phyloP scores from a whole-genome alignment of 2,797 vertebrate genomes.

The Morelia viridis region DNA sequence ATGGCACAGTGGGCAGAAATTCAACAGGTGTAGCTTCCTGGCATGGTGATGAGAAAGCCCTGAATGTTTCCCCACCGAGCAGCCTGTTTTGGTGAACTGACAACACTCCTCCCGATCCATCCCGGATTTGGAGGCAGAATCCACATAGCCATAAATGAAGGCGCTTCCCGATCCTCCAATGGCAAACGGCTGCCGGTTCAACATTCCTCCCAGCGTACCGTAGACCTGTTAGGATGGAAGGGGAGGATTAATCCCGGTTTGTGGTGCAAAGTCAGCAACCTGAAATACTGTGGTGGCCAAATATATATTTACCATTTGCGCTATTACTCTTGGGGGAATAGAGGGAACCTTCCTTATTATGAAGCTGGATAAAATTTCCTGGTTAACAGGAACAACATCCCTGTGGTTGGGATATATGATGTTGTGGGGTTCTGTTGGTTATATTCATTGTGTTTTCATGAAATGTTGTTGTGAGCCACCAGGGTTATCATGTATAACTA shows the following conservation, averaged over 20 bases:
- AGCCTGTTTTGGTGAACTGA: conserved; percentile 81
- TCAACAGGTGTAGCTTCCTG: no score
- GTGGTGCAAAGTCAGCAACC: neutral
- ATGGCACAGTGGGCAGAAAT: no score
- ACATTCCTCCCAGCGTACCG: conserved; percentile 80
- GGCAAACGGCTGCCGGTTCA: conserved; percentile 82
- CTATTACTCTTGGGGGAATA: neutral
- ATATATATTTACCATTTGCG: neutral
- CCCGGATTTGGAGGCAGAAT: conserved; percentile 77
- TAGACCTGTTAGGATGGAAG: conserved; percentile 76
- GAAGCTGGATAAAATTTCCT: neutral
- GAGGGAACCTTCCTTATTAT: neutral
- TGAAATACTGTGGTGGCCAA: neutral
- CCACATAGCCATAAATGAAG: conserved; percentile 86
- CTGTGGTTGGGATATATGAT: neutral
- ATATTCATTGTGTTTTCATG: no score
- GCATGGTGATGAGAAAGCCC: no score
- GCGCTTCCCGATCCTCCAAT: conserved; percentile 85
- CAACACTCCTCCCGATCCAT: conserved; percentile 79
- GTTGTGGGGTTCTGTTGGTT: no score
- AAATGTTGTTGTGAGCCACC: no score
- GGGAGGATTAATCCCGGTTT: fast-evolving
- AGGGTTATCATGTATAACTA: no score
- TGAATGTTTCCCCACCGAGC: no score
- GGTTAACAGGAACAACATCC: no score